Percentiles rank a stretch among this genome's conserved stretches.
phyloP scores from a whole-genome alignment of 2,888 invertebrate species.

The Nomada hirtipes region DNA sequence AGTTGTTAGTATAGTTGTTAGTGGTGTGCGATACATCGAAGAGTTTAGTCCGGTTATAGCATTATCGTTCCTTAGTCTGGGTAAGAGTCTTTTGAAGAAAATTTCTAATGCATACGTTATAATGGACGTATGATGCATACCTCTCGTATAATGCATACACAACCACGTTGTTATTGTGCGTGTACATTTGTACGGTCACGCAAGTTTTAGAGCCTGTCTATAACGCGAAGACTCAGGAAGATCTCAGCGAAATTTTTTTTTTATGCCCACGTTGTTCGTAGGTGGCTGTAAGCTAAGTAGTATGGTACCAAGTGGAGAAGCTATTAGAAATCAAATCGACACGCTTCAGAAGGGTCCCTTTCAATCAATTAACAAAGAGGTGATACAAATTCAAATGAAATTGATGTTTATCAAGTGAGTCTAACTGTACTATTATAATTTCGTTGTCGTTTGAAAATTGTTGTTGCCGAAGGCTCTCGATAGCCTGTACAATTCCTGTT shows the following conservation, averaged over 20 bases:
- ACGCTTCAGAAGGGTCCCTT: slow-evolving; percentile 14
- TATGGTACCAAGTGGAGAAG: neutral
- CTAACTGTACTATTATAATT: neutral
- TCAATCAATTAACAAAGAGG: slow-evolving; percentile 17
- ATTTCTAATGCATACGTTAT: slow-evolving; percentile 20
- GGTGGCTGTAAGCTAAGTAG: slow-evolving; percentile 44
- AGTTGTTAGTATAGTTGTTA: too few species aligned
- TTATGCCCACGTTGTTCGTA: slow-evolving; percentile 24
- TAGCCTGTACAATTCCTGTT: slow-evolving; percentile 17
- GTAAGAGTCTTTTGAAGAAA: too few species aligned
- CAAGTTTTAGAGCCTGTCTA: slow-evolving; percentile 48
- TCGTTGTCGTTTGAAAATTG: neutral
- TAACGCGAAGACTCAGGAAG: slow-evolving; percentile 48
- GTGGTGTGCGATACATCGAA: too few species aligned
- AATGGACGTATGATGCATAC: neutral
- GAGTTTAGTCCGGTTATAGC: too few species aligned
- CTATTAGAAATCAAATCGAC: slow-evolving; percentile 30
- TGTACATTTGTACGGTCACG: slow-evolving; percentile 19
- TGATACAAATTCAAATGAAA: slow-evolving; percentile 42
- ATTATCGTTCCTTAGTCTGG: too few species aligned
- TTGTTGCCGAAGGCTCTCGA: slow-evolving; percentile 34
- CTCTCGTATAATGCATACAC: slow-evolving; percentile 43
- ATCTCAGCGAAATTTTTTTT: slow-evolving; percentile 50
- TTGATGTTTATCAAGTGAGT: slow-evolving; percentile 50
- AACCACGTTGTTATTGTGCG: neutral